Conservation (phyloP, 2,888 invertebrate genomes). For the Eledone cirrhosa region DNA sequence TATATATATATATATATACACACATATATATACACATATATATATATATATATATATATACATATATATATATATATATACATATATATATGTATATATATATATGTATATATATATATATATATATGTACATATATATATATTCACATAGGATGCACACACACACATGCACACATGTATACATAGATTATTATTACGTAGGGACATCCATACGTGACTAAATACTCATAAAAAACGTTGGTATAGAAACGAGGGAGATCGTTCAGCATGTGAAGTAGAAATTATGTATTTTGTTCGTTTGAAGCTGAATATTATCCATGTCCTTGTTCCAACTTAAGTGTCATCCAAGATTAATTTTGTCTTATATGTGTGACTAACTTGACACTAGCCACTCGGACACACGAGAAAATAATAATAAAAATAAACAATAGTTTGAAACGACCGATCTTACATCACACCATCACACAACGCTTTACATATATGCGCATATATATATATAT, state of each 20-base stretch:
- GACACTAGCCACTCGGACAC: no score
- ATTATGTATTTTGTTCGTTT: no score
- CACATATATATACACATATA: neutral
- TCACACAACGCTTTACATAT: neutral
- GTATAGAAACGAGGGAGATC: no score
- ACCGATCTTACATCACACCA: neutral
- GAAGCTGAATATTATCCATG: no score
- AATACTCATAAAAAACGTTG: no score
- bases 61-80: neutral
- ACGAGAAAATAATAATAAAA: no score
- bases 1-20: neutral
- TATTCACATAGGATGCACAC: neutral
- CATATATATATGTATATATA: neutral
- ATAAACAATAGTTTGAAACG: neutral
- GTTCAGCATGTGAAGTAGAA: no score
- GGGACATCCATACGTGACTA: no score
- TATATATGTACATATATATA: neutral
- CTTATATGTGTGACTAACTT: no score
- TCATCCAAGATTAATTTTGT: no score
- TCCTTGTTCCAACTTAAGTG: no score
- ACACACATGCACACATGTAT: neutral
- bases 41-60: neutral
- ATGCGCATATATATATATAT: neutral
- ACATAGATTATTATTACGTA: neutral
- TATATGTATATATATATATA: conserved; percentile 14